Evolutionary conservation across 2,113 vertebrate genomes (phyloP).

Genomic region (Phodopus roborovskii): DNA sequence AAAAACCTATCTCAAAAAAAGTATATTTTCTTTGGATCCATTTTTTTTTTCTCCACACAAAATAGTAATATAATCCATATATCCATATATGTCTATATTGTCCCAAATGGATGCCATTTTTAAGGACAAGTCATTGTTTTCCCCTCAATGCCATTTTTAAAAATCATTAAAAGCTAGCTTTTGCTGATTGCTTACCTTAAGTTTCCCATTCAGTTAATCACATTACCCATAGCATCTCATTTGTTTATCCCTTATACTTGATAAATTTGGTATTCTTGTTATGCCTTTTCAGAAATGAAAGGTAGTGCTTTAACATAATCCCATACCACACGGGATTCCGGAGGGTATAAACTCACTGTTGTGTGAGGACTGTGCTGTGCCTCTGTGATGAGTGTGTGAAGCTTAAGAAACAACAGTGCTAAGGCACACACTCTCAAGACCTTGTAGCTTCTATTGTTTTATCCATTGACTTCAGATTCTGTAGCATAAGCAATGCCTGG

Average conservation of each 20-base stretch:
- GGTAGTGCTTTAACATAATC: not conserved
- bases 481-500: not conserved
- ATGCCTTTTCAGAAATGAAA: not conserved
- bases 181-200: not conserved
- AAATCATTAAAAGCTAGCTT: not conserved
- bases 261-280: not conserved
- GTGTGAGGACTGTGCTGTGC: not conserved
- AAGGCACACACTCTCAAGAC: not conserved
- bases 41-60: not conserved
- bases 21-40: not conserved
- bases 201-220: too few relatives aligned
- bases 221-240: not conserved
- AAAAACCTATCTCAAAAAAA: not conserved
- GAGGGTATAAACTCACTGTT: not conserved
- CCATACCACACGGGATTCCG: not conserved
- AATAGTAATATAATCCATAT: not conserved
- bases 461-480: not conserved
- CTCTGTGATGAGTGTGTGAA: not conserved
- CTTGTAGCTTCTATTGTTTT: not conserved
- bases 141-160: not conserved
- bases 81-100: not conserved
- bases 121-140: not conserved
- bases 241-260: not conserved
- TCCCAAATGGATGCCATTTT: not conserved
- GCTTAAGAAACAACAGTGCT: not conserved